Conservation (phyloP, 1,140 invertebrate genomes). For the Aporrectodea caliginosa region DNA sequence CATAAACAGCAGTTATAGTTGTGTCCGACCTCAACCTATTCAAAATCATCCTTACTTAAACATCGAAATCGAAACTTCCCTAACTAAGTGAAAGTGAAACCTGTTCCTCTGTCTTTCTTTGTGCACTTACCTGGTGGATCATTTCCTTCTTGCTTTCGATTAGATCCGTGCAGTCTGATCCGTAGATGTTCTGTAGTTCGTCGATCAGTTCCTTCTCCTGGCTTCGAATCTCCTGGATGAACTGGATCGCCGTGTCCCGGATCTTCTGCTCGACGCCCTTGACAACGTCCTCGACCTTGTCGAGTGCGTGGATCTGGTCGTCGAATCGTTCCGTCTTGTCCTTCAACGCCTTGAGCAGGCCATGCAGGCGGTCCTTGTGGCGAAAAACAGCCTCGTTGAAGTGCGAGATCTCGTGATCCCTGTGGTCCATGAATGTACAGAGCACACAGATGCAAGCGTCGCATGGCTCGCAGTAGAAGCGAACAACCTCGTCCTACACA, state of each 20-base stretch:
- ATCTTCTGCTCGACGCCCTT: constrained; percentile 52
- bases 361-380: constrained; percentile 53
- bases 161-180: constrained; percentile 50
- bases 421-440: constrained; percentile 57
- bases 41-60: too few species aligned
- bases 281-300: constrained; percentile 42
- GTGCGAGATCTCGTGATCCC: constrained; percentile 55
- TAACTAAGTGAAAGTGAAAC: too few species aligned
- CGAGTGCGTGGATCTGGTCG: constrained; percentile 44
- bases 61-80: too few species aligned
- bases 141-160: constrained; percentile 50
- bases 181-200: constrained; percentile 53
- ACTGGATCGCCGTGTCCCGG: constrained; percentile 50
- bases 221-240: constrained; percentile 49
- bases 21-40: too few species aligned
- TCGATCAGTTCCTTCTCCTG: constrained; percentile 54
- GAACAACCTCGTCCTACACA: constrained; percentile 44
- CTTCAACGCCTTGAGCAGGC: constrained; percentile 49
- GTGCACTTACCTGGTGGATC: constrained; percentile 27
- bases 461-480: constrained; percentile 57
- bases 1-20: too few species aligned
- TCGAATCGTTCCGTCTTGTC: constrained; percentile 50
- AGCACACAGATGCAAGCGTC: constrained; percentile 56
- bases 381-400: constrained; percentile 54
- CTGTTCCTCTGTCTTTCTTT: too few species aligned